Evolutionary conservation across 2,888 invertebrate species (phyloP), one percentile per base, ranked within the genome.

Genomic region (Orthosia gothica): DNA sequence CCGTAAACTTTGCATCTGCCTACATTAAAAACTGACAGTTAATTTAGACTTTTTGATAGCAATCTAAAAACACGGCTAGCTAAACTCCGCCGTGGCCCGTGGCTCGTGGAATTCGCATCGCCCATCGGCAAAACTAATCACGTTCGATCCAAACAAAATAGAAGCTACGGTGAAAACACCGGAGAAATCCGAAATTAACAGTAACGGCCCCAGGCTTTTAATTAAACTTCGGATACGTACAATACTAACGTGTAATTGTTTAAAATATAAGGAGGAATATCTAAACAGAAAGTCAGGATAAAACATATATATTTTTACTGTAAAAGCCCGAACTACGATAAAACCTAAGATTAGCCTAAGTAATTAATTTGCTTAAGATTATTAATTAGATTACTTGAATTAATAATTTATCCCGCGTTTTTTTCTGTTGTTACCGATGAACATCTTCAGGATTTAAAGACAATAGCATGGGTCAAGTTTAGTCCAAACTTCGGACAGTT

Each of bases 81-180:
- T 13, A 23, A 63, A 57, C 23, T 67, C 59, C 23, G 11, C 13
- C 52, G 12, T 40, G 40, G 40, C 40, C 9, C 40, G 40, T 40
- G 7, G 40, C 40, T 40, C 40, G 9, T 26, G 52, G 54, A 50
- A 70, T 70, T 45, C 26, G 52, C 65, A 64, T 74, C 40, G 70
- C 26, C 63, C 40, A 70, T 80, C 67, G 64, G 50, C 58, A 67
- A 79, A 81, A 81, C 71, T 68, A 72, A 76, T 76, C 81, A 70
- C 81, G 62, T 66, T 76, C 66, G 66, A 81, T 66, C 50, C 63
- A 81, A 76, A 81, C 72, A 66, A 76, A 76, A 81, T 76, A 55
- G 58, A 59, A 40, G 66, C 40, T 69, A 73, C 64, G 55, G 57
- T 11, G 47, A 75, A 70, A 81, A 81, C 76, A 76, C 3, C 26